Conservation (phyloP, 2,888 invertebrate species). For the Argyra leucocephala region DNA sequence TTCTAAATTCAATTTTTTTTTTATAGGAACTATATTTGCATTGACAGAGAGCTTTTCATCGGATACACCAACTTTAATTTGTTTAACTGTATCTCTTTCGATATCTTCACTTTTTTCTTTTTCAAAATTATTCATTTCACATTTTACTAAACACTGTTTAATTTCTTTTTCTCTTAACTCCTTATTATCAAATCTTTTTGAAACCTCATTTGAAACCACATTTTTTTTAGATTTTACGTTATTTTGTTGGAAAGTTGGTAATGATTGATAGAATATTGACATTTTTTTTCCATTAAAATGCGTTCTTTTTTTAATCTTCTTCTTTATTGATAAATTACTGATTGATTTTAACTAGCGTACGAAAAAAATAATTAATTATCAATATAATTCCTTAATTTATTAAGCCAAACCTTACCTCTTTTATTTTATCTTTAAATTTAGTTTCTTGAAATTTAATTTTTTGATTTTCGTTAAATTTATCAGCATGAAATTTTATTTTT, state of each 20-base stretch:
- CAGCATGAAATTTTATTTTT: not conserved
- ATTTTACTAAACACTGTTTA: too few species aligned
- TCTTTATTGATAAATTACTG: constrained; percentile 17
- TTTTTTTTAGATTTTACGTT: too few species aligned
- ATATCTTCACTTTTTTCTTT: too few species aligned
- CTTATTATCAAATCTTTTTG: too few species aligned
- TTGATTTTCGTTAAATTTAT: constrained; percentile 2
- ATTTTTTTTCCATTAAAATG: not conserved
- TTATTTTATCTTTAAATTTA: constrained; percentile 11
- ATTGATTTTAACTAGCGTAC: not conserved
- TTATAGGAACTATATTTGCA: constrained; percentile 26
- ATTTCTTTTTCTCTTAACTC: too few species aligned
- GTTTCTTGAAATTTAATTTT: constrained; percentile 3
- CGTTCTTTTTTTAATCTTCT: not conserved
- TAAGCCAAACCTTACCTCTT: constrained; percentile 29
- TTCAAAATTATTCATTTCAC: constrained; percentile 5
- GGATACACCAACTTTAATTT: constrained; percentile 13
- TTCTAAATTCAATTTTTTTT: constrained; percentile 60
- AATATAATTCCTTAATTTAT: not conserved
- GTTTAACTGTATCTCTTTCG: too few species aligned
- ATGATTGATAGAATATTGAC: not conserved
- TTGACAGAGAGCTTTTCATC: not conserved
- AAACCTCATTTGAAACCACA: too few species aligned
- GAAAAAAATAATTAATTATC: not conserved
- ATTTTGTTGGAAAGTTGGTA: too few species aligned